Percentiles rank a stretch among this genome's conserved stretches.
Conservation (phyloP, 2,888 invertebrate species). For the Tribolium freemani region DNA sequence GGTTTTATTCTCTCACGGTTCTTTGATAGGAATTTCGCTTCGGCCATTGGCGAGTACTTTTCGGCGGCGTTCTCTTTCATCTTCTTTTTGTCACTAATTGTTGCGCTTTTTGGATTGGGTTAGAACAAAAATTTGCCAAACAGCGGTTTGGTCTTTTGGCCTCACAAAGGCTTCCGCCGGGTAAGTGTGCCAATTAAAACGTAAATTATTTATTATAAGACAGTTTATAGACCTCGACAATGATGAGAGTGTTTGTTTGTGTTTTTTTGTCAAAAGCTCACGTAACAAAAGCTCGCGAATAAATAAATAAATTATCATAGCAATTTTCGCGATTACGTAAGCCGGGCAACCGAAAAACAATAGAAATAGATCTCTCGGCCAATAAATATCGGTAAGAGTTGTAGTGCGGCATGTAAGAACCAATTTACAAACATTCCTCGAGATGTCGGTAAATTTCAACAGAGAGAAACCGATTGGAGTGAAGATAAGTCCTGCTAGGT, state of each 20-base stretch:
- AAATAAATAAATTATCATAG: constrained; percentile 11
- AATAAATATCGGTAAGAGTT: constrained; percentile 56
- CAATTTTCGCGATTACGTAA: constrained; percentile 22
- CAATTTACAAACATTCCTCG: constrained; percentile 66
- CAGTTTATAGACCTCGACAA: too few relatives aligned
- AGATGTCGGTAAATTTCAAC: constrained; percentile 64
- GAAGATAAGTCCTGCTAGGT: constrained; percentile 46
- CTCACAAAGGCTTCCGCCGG: background rate
- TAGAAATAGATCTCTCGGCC: constrained; percentile 53
- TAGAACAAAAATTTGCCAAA: background rate
- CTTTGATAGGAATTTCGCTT: background rate
- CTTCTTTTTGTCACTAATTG: background rate
- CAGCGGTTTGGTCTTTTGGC: background rate
- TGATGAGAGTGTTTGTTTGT: background rate
- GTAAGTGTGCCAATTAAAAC: background rate
- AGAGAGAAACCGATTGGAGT: constrained; percentile 47
- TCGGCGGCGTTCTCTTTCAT: background rate
- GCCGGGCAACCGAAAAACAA: constrained; percentile 42
- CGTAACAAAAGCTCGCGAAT: background rate
- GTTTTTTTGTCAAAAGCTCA: background rate
- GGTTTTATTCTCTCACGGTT: background rate
- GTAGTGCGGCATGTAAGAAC: constrained; percentile 64
- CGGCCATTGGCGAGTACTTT: background rate
- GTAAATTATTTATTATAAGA: background rate
- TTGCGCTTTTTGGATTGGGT: background rate